Percentiles rank a stretch among this genome's conserved stretches.
phyloP scores from a whole-genome alignment of 2,797 vertebrate genomes.

The Neomorphus geoffroyi region DNA sequence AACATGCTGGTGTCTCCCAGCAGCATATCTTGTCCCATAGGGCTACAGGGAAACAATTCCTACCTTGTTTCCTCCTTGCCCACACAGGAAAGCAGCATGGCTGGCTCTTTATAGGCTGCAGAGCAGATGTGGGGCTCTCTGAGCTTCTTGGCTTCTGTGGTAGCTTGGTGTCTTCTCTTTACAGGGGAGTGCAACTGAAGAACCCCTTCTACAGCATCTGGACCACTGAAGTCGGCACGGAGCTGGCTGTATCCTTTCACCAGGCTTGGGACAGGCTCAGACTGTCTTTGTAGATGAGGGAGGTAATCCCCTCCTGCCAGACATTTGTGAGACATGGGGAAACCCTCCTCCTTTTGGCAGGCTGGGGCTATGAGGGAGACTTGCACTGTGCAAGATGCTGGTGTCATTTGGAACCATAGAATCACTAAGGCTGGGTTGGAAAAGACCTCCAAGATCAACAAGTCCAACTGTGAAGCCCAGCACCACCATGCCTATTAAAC shows the following conservation, averaged over 20 bases:
- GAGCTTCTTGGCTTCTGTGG: neutral
- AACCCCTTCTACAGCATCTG: conserved; percentile 99
- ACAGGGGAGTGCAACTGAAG: conserved; percentile 93
- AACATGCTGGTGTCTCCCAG: neutral
- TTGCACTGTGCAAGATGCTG: neutral
- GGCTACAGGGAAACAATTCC: neutral
- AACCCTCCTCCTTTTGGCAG: neutral
- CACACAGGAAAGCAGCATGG: rapidly evolving
- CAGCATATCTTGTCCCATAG: rapidly evolving
- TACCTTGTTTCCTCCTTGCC: neutral
- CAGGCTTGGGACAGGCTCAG: rapidly evolving
- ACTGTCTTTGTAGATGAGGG: neutral
- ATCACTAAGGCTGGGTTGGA: too few species aligned
- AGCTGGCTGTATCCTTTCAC: conserved; percentile 93
- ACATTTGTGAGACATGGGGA: neutral
- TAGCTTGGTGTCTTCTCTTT: neutral
- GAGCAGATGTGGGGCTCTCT: neutral
- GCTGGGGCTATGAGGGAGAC: neutral
- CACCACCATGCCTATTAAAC: too few species aligned
- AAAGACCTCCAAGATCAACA: too few species aligned
- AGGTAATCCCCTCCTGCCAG: neutral
- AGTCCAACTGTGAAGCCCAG: too few species aligned
- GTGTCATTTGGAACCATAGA: neutral
- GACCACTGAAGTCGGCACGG: conserved; percentile 94
- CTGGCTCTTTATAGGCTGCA: neutral